These are phyloP conservation scores for Troglohyphantes excavatus DNA, from an alignment of 2,888 invertebrate genomes.

Conservation along the genomic window DNA sequence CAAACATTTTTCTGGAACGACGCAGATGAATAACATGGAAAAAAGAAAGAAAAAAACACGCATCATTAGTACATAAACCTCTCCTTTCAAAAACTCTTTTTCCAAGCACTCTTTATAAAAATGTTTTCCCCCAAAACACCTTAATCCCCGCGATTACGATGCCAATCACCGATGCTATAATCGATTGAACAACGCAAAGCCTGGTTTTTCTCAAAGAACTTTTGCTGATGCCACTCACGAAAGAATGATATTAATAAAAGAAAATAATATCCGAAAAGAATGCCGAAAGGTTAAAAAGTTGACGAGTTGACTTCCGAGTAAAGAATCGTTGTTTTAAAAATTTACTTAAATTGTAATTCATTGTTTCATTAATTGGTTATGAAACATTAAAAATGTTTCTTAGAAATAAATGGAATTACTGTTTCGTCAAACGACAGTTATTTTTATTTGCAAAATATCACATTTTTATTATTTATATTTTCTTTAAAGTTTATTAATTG, in stretches of 20 bases:
- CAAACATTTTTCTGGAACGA: constrained; percentile 97
- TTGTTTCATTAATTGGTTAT: no score
- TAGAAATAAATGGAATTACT: neutral
- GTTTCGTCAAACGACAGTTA: no score
- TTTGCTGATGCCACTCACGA: constrained; percentile 34
- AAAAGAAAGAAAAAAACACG: constrained; percentile 82
- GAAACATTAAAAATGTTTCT: no score
- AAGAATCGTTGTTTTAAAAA: no score
- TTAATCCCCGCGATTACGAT: constrained; percentile 65
- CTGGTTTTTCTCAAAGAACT: constrained; percentile 21
- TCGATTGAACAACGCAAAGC: constrained; percentile 53
- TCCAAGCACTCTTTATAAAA: constrained; percentile 58
- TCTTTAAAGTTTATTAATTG: no score
- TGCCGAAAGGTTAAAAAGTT: neutral
- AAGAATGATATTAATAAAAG: constrained; percentile 32
- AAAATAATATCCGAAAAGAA: constrained; percentile 7
- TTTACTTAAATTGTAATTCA: no score
- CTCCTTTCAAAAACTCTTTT: constrained; percentile 33
- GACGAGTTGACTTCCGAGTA: no score
- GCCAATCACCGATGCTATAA: constrained; percentile 70
- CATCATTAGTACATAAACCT: constrained; percentile 51
- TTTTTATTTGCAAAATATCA: no score
- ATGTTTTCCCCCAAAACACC: constrained; percentile 40
- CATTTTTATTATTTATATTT: no score
- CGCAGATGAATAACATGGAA: constrained; percentile 43